Percentiles rank a stretch among this genome's conserved stretches.
These are phyloP conservation scores for Poecilia wingei DNA, from an alignment of 2,797 vertebrate genomes.

Conservation along the genomic window DNA sequence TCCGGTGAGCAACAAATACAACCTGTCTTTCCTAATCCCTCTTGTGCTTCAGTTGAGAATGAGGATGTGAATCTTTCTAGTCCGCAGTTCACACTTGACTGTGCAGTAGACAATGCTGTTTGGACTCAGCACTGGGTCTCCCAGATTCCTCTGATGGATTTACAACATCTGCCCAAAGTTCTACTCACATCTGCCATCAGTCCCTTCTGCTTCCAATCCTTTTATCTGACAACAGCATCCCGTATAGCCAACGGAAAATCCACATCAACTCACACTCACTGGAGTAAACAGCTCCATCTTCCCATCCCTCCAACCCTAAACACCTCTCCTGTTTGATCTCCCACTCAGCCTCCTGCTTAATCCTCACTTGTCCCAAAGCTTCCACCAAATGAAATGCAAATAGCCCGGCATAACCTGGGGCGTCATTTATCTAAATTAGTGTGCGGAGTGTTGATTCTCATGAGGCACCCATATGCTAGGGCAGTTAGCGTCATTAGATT, in stretches of 20 bases:
- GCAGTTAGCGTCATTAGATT: conserved; percentile 79
- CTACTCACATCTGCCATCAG: conserved; percentile 43
- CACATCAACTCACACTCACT: conserved; percentile 31
- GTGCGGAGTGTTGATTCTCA: conserved; percentile 67
- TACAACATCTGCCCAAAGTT: not conserved
- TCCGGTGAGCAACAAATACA: not conserved
- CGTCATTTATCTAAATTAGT: conserved; percentile 82
- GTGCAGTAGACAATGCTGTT: not conserved
- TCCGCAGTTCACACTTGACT: not conserved
- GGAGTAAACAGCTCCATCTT: conserved; percentile 56
- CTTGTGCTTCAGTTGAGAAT: not conserved
- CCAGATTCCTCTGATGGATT: not conserved
- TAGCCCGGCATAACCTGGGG: conserved; percentile 71
- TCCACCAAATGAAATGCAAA: conserved; percentile 78
- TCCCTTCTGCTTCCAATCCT: conserved; percentile 35
- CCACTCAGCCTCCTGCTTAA: conserved; percentile 62
- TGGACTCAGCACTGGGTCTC: not conserved
- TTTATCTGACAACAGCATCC: conserved; percentile 58
- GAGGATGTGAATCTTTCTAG: not conserved
- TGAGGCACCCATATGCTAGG: conserved; percentile 76
- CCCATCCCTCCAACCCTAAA: conserved; percentile 35
- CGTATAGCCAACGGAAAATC: conserved; percentile 43
- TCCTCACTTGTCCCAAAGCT: conserved; percentile 57
- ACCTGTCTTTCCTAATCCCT: not conserved
- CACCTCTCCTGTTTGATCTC: conserved; percentile 60